These are phyloP conservation scores for Hirtodrosophila histrioides DNA, from an alignment of 2,888 invertebrate genomes.

Conservation along the genomic window DNA sequence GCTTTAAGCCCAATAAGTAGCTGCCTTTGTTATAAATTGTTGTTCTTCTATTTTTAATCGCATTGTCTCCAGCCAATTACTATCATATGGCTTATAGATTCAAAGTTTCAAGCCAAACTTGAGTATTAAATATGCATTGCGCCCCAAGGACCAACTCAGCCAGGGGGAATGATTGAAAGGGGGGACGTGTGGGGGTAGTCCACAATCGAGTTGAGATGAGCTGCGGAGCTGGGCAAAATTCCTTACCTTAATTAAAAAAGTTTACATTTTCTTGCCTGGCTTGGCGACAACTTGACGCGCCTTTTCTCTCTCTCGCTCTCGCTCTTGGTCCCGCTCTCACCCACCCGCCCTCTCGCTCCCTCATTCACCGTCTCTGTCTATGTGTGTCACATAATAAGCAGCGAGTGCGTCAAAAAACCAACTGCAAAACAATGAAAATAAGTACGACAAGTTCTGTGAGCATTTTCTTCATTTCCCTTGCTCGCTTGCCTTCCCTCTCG, in stretches of 20 bases:
- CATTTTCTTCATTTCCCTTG: neutral
- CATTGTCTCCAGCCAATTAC: constrained; percentile 12
- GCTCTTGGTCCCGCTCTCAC: neutral
- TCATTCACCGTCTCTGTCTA: constrained; percentile 8
- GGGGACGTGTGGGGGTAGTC: constrained; percentile 22
- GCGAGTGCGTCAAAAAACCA: constrained; percentile 61
- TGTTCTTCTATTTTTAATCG: constrained; percentile 5
- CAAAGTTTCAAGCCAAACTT: constrained; percentile 20
- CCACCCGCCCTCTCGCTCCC: neutral
- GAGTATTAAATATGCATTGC: constrained; percentile 40
- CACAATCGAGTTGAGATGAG: constrained; percentile 22
- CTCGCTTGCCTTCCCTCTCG: neutral
- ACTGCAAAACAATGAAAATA: constrained; percentile 63
- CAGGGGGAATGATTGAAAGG: too few species aligned
- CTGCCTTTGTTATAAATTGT: neutral
- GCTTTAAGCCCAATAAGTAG: neutral
- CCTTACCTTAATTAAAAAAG: constrained; percentile 76
- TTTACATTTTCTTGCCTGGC: constrained; percentile 59
- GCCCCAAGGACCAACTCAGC: constrained; percentile 3
- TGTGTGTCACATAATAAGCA: constrained; percentile 64
- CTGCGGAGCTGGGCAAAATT: constrained; percentile 54
- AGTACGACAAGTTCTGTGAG: constrained; percentile 42
- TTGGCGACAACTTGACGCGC: constrained; percentile 58
- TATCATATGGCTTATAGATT: constrained; percentile 10
- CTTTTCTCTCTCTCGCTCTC: constrained; percentile 5